Base-by-base conservation (phyloP, 2,113 vertebrate species). In the Genyomyrus donnyi region DNA sequence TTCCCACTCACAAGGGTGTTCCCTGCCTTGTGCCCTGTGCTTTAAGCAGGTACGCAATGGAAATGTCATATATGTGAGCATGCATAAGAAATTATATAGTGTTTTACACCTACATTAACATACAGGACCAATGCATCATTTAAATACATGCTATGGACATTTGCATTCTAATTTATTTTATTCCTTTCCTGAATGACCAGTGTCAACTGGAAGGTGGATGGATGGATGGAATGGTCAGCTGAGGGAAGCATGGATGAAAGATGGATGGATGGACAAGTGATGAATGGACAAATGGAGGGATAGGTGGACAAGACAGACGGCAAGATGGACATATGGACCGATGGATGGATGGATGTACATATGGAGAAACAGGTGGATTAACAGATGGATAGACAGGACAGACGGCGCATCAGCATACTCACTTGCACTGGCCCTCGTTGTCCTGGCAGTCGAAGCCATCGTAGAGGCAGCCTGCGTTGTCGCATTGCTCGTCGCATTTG, bases 361-460 rank as follows among this genome's bases (percentile, higher is more conserved):
- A n/a, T 39, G 70, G 70, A 77, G 11, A 77, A 24, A 77, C 5
- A 19, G 70, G 35, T 77, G 70, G 70, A 77, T 10, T 35, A 6
- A 39, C 6, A 39, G 70, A 39, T 3, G 17, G 15, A 27, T 0
- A 85, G 91, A 50, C 74, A 83, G 50, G 19, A 27, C 50, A 53
- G 31, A 87, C 1, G 42, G 45, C 0, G 7, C 85, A 87, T 19
- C 21, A 10, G 27, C n/a, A 15, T 7, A 87, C 98, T 97, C 89
- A 99, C 98, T 98, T 98, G 98, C 98, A 99, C 93, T 98, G 97
- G 89, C 96, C 96, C 50, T 98, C 98, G 0, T 95, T 90, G 0
- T 93, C 97, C 95, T 98, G 97, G 94, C 98, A 99, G 95, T 99
- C 98, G 0, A 99, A 99, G 2, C 98, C 98, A 0, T 99, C 98